Base-by-base conservation (phyloP, 1,140 invertebrate genomes). In the Zophobas morio region DNA sequence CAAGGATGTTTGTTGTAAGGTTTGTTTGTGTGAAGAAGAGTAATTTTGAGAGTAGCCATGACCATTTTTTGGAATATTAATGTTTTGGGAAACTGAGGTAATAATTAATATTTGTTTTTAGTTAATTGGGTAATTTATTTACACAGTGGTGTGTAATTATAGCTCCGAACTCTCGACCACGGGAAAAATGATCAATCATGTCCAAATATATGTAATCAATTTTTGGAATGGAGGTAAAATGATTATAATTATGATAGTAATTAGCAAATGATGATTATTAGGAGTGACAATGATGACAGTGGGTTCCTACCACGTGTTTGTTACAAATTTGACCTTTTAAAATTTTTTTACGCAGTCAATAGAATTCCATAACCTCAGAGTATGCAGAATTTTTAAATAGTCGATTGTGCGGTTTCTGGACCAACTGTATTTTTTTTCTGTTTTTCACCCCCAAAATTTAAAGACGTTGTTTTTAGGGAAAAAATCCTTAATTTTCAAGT, bases 121-220 rank as follows among this genome's bases (percentile, higher is more conserved):
- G 6, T 42, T 66, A 66, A 66, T 66, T 66, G 20, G 37, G 33
- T 20, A 66, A 66, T 66, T 66, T 57, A 5, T 34, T 34, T 8
- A 51, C 2, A 20, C 32, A 34, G 33, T 57, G 32, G 32, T 57
- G 3, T 33, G 33, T 57, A 57, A 57, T 36, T 57, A 57, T 36
- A 20, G 35, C 34, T 35, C 33, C 33, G 2, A 57, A 57, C 54
- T 35, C 32, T 57, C 20, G 20, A 20, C 20, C 20, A 20, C 20
- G 20, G 20, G 8, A 35, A 35, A 57, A 57, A 57, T 5, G 33
- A 57, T 57, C 8, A 57, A 57, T 57, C 54, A 57, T 8, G 54
- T 57, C 34, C 33, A 57, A 36, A 57, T 2, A 53, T 2, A 32
- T 53, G 2, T 53, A 53, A 53, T 53, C 54, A 57, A 57, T 35